Conservation (phyloP, 2,888 invertebrate genomes). For the Eledona agricola region DNA sequence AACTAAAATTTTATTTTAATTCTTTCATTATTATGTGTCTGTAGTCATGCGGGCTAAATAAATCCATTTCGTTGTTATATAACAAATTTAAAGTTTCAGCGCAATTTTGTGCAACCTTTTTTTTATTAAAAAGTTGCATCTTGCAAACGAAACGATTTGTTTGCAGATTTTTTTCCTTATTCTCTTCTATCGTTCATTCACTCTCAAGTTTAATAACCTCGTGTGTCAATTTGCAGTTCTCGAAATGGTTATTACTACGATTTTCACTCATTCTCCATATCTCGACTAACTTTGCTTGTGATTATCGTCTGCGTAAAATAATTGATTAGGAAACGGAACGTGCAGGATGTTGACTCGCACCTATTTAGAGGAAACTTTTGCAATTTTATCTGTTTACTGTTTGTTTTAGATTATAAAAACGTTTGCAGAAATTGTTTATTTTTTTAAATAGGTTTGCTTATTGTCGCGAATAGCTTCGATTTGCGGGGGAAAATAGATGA, state of each 20-base stretch:
- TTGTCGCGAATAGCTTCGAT: conserved; percentile 14
- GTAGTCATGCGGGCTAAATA: too few relatives aligned
- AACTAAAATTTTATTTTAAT: too few relatives aligned
- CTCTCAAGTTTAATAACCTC: conserved; percentile 18
- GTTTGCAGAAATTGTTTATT: conserved; percentile 46
- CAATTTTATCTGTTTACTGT: conserved; percentile 44
- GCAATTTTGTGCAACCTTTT: conserved; percentile 7
- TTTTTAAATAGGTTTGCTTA: conserved; percentile 39
- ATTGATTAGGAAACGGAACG: too few relatives aligned
- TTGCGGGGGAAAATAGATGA: not conserved
- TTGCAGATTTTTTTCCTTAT: conserved; percentile 31
- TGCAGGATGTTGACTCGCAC: conserved; percentile 43
- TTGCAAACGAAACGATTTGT: conserved; percentile 27
- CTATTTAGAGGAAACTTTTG: conserved; percentile 38
- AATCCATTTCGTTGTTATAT: too few relatives aligned
- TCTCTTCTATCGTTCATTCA: conserved; percentile 32
- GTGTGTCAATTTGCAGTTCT: conserved; percentile 13
- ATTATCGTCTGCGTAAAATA: conserved; percentile 1
- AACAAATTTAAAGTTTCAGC: conserved; percentile 12
- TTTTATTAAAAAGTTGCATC: conserved; percentile 9
- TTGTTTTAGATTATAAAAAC: conserved; percentile 44
- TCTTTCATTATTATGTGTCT: too few relatives aligned
- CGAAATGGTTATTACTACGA: conserved; percentile 18
- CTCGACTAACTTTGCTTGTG: not conserved
- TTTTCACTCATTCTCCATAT: conserved; percentile 1